Conservation (phyloP, 2,888 invertebrate species). For the Sphecodes monilicornis region DNA sequence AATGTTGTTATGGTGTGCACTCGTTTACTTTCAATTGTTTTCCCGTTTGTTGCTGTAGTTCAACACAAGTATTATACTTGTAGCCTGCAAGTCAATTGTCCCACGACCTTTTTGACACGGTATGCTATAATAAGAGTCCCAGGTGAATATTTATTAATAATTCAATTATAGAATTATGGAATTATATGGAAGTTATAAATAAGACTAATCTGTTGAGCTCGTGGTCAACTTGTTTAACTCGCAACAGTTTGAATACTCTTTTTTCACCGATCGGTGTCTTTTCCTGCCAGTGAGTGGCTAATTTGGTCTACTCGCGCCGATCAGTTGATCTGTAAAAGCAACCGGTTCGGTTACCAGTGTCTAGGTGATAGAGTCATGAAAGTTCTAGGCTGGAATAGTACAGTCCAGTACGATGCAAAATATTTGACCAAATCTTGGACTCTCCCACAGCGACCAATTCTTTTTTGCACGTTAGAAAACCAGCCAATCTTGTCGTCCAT, state of each 20-base stretch:
- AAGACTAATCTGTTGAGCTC: background rate
- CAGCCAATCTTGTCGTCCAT: background rate
- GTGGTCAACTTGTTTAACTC: background rate
- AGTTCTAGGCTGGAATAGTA: background rate
- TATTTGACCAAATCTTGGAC: background rate
- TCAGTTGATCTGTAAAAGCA: background rate
- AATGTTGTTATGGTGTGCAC: no score
- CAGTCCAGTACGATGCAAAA: background rate
- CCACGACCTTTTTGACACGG: no score
- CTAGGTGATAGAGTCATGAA: conserved; percentile 5
- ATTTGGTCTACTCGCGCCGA: background rate
- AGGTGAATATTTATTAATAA: background rate
- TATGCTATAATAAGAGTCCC: no score
- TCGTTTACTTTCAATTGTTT: no score
- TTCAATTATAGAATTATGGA: background rate
- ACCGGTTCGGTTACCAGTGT: background rate
- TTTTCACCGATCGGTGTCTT: background rate
- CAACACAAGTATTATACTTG: no score
- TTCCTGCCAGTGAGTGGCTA: background rate
- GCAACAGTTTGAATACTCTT: background rate
- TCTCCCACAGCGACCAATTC: background rate
- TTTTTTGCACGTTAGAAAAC: background rate
- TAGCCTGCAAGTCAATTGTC: no score
- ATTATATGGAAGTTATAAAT: background rate
- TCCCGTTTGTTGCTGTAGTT: no score